phyloP scores from a whole-genome alignment of 35 echinoderm and acorn worm genomes.

The Heliocidaris tuberculata region DNA sequence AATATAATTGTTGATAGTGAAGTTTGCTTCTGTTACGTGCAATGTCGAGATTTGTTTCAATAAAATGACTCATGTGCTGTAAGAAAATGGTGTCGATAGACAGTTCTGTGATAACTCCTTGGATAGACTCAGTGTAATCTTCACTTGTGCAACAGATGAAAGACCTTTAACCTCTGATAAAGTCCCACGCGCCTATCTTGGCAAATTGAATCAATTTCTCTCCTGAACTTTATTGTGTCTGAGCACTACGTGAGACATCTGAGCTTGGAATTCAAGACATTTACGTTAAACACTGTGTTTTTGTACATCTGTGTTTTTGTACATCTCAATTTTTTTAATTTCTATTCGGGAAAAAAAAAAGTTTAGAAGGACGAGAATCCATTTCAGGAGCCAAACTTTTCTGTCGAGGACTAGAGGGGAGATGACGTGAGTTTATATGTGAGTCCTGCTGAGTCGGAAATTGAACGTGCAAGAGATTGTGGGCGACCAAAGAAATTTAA shows the following conservation, averaged over 20 bases:
- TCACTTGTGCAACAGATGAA: neutral
- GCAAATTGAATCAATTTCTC: neutral
- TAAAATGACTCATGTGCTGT: neutral
- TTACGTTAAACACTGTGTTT: neutral
- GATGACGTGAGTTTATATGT: neutral
- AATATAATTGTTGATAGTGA: no score
- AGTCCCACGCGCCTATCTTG: neutral
- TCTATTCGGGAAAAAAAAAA: neutral
- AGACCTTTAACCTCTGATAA: neutral
- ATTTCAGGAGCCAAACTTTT: neutral
- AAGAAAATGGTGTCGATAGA: neutral
- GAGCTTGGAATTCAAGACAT: neutral
- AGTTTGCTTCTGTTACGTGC: no score
- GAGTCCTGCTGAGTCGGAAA: neutral
- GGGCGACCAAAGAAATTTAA: neutral
- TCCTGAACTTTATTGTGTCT: neutral
- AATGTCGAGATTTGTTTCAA: neutral
- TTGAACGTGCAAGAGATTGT: neutral
- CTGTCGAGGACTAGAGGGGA: neutral
- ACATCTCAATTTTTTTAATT: neutral
- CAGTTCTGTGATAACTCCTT: no score
- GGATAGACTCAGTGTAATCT: neutral
- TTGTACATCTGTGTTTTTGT: no score
- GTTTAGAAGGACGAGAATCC: neutral
- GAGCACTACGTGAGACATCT: neutral